phyloP scores from a whole-genome alignment of 2,888 invertebrate genomes.

The Portevinia maculata region DNA sequence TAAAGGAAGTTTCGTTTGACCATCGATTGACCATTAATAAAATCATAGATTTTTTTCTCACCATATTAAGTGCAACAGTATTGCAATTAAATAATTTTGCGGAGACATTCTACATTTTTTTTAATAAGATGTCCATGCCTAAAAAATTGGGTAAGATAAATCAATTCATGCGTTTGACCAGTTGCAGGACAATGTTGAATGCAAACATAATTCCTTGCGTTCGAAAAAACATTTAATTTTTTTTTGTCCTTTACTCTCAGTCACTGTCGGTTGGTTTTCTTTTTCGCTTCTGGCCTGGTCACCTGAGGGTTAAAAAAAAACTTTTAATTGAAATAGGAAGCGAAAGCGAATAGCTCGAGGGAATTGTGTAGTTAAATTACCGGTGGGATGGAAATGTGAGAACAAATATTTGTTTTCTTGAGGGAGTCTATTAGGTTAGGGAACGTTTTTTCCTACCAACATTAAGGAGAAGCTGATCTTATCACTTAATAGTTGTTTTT shows the following conservation, averaged over 20 bases:
- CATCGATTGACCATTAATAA: no score
- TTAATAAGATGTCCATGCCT: background rate
- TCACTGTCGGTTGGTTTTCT: slow-evolving; percentile 41
- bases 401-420: background rate
- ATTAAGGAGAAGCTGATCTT: slow-evolving; percentile 11
- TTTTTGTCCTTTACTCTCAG: background rate
- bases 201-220: slow-evolving; percentile 18
- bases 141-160: slow-evolving; percentile 18
- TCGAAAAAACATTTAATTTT: slow-evolving; percentile 16
- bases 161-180: background rate
- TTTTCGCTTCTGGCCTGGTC: slow-evolving; percentile 22
- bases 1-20: no score
- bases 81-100: slow-evolving; percentile 4
- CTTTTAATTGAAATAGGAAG: slow-evolving; percentile 34
- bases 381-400: slow-evolving; percentile 22
- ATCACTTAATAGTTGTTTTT: background rate
- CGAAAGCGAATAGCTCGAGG: slow-evolving; percentile 1
- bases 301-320: slow-evolving; percentile 6
- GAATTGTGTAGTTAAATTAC: slow-evolving; percentile 3
- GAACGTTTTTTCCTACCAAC: background rate
- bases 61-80: slow-evolving; percentile 1
- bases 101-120: background rate
- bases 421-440: background rate
- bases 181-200: slow-evolving; percentile 7
- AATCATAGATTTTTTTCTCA: no score